Base-by-base conservation (phyloP, 2,888 invertebrate species). In the Pseudeuparius sepicola region DNA sequence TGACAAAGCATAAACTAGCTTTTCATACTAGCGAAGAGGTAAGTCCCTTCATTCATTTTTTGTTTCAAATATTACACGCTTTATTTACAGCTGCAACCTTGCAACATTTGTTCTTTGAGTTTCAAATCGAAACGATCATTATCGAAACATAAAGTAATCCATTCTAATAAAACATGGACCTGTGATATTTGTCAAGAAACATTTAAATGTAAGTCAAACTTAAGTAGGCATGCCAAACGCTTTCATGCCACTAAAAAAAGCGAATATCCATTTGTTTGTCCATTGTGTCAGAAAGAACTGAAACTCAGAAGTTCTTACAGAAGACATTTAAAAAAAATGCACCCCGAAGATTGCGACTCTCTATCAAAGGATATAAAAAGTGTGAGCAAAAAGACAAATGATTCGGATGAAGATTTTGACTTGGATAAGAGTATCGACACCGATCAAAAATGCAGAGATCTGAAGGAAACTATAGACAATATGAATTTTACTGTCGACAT, bases 1-100 rank as follows among this genome's bases (percentile, higher is more conserved):
- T 53, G 11, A 42, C 44, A 12, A 34, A 17, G 5, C 73, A 72
- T 47, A 55, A 64, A 42, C 54, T 56, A 37, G 53, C 57, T 2
- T 59, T 61, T 12, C 48, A 49, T 39, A 11, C 24, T 10, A 20
- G 9, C 44, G 48, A 48, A 23, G 31, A 24, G 16, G 27, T 32
- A 34, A 24, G 36, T 30, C 10, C 12, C 2, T 18, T 31, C 9
- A 9, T 31, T 16, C 13, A 24, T 10, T 33, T 33, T 15, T 11
- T 7, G 11, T 39, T 42, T 31, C 24, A 42, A 38, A 25, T n/a
- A n/a, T n/a, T n/a, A n/a, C n/a, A n/a, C n/a, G n/a, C n/a, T n/a
- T n/a, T n/a, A n/a, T n/a, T n/a, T 13, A 27, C 7, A 25, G n/a
- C n/a, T n/a, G 15, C 13, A 14, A 9, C 6, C n/a, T 20, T 54